phyloP scores from a whole-genome alignment of 2,113 vertebrate species.

The Bagarius yarrelli region DNA sequence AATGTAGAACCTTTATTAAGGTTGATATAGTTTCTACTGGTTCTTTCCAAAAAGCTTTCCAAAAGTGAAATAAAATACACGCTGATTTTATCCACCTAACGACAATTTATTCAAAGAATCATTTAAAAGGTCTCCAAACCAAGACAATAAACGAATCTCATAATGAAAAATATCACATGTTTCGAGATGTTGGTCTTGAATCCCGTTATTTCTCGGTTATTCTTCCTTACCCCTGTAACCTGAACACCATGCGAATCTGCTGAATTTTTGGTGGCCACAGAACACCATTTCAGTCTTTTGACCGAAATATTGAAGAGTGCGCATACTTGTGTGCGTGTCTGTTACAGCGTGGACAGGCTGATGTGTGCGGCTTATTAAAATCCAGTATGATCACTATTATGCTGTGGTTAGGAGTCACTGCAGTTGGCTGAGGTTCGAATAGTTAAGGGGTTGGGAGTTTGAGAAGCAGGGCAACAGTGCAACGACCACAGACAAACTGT shows the following conservation, averaged over 20 bases:
- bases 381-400: neutral
- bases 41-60: neutral
- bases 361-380: neutral
- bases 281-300: neutral
- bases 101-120: neutral
- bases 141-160: neutral
- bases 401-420: constrained; percentile 12
- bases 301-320: constrained; percentile 8
- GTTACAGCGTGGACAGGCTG: neutral
- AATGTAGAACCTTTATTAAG: neutral
- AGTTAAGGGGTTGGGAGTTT: neutral
- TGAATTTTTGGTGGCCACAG: neutral
- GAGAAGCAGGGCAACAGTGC: neutral
- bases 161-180: neutral
- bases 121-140: neutral
- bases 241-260: constrained; percentile 4
- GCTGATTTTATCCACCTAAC: neutral
- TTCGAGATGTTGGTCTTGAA: neutral
- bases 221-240: neutral
- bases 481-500: constrained; percentile 23
- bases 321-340: constrained; percentile 22
- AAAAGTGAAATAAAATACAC: neutral
- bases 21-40: neutral
- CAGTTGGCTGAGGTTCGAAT: constrained; percentile 1
- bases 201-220: neutral